Percentiles rank a stretch among this genome's conserved stretches.
These are phyloP conservation scores for Brenthis hecate DNA, from an alignment of 2,888 invertebrate species.

Conservation along the genomic window DNA sequence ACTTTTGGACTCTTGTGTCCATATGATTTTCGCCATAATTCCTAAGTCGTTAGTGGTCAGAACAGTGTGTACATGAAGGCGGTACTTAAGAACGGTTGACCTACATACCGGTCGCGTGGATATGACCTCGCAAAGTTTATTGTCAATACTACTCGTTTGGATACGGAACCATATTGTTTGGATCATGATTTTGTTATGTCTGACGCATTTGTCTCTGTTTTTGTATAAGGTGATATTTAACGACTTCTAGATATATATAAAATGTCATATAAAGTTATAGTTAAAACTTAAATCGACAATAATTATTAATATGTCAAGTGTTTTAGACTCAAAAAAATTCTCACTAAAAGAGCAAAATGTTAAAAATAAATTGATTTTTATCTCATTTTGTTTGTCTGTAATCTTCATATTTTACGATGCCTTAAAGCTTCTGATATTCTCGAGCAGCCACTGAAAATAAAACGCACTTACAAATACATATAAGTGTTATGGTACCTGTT, in stretches of 20 bases:
- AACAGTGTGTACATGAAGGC: slow-evolving; percentile 43
- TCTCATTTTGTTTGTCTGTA: not conserved
- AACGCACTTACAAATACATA: not conserved
- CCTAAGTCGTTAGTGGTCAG: slow-evolving; percentile 23
- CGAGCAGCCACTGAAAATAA: slow-evolving; percentile 16
- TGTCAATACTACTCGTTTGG: slow-evolving; percentile 58
- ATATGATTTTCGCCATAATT: slow-evolving; percentile 29
- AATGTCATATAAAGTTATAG: not conserved
- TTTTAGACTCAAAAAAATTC: not conserved
- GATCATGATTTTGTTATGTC: slow-evolving; percentile 40
- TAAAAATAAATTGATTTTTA: slow-evolving; percentile 3
- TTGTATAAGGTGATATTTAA: not conserved
- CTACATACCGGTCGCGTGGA: slow-evolving; percentile 67
- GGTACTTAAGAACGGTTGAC: slow-evolving; percentile 62
- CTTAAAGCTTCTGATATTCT: slow-evolving; percentile 8
- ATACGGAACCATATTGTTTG: slow-evolving; percentile 42
- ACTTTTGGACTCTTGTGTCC: slow-evolving; percentile 17
- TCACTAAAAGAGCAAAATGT: not conserved
- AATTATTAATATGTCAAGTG: not conserved
- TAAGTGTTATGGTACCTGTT: slow-evolving; percentile 3
- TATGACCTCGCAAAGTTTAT: slow-evolving; percentile 70
- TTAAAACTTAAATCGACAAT: slow-evolving; percentile 7
- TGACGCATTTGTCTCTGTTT: slow-evolving; percentile 36
- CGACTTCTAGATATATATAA: not conserved
- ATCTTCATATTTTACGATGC: not conserved